A percentile compares a stretch with the other conserved stretches of the same genome.
Evolutionary conservation across 2,888 invertebrate genomes (phyloP).

Genomic region (Aphelenchoides bicaudatus): DNA sequence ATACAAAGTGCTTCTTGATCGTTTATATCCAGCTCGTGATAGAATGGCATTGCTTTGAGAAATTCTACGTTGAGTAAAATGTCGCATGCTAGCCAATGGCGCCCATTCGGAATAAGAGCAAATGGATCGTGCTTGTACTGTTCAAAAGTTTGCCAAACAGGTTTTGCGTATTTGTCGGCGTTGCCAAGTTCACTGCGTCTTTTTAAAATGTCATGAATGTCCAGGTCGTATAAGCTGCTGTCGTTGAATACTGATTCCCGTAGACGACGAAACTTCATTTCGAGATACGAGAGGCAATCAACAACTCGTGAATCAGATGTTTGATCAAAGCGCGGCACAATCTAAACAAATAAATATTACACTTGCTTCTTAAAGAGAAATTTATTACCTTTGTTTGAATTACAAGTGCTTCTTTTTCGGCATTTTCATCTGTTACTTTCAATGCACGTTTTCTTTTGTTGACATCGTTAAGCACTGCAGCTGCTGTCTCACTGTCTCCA

Average conservation of each 20-base stretch:
- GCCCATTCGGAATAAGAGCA: neutral
- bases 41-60: conserved; percentile 6
- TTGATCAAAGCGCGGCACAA: conserved; percentile 5
- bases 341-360: neutral
- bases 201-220: neutral
- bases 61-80: neutral
- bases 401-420: neutral
- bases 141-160: no score
- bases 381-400: conserved; percentile 2
- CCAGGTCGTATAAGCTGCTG: neutral
- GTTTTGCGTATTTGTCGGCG: conserved; percentile 7
- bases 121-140: no score
- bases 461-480: conserved; percentile 5
- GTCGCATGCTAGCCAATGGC: neutral
- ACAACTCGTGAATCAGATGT: conserved; percentile 8
- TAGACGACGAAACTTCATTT: conserved; percentile 5
- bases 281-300: conserved; percentile 5
- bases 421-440: neutral
- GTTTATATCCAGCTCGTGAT: neutral
- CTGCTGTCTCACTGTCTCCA: conserved; percentile 4
- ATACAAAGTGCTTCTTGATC: conserved; percentile 5
- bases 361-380: neutral
- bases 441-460: neutral
- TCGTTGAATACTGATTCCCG: conserved; percentile 3
- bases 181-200: neutral